A percentile compares a stretch with the other conserved stretches of the same genome.
phyloP scores from a whole-genome alignment of 2,797 vertebrate genomes.

The Neosalanx taihuensis region DNA sequence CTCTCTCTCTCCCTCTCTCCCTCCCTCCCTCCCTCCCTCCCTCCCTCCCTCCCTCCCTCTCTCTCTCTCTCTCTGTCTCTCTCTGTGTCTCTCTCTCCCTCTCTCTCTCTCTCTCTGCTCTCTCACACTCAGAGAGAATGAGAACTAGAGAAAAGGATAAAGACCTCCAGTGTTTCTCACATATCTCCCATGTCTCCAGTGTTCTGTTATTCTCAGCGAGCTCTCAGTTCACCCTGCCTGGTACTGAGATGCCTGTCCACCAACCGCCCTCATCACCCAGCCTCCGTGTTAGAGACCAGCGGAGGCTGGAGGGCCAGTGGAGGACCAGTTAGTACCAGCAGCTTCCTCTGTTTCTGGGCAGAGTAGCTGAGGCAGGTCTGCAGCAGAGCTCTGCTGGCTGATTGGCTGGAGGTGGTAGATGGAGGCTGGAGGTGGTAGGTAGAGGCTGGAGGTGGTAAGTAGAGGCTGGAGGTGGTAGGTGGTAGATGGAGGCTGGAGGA shows the following conservation, averaged over 20 bases:
- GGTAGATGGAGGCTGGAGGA: conserved; percentile 56
- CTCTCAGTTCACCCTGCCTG: conserved; percentile 18
- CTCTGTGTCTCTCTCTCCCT: conserved; percentile 41
- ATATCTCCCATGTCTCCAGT: conserved; percentile 52
- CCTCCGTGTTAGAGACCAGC: background rate
- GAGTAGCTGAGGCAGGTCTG: no score
- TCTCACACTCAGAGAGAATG: conserved; percentile 26
- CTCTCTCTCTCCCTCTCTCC: conserved; percentile 25
- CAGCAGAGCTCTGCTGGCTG: background rate
- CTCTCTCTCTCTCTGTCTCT: background rate
- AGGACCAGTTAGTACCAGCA: no score
- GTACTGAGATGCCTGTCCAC: conserved; percentile 23
- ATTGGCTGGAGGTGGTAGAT: background rate
- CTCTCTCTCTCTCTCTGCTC: conserved; percentile 21
- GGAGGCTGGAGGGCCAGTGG: background rate
- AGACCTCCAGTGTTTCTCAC: conserved; percentile 58
- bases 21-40: background rate
- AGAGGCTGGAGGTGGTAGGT: conserved; percentile 56
- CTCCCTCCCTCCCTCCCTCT: conserved; percentile 24
- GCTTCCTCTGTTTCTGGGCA: no score
- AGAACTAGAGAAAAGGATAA: background rate
- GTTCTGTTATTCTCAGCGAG: conserved; percentile 63
- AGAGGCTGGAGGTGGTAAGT: conserved; percentile 50
- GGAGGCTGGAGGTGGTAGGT: no score
- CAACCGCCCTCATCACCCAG: background rate